Evolutionary conservation across 2,113 vertebrate genomes (phyloP), one percentile per base, ranked within the genome.

Genomic region (Thoracochromis brauschi): DNA sequence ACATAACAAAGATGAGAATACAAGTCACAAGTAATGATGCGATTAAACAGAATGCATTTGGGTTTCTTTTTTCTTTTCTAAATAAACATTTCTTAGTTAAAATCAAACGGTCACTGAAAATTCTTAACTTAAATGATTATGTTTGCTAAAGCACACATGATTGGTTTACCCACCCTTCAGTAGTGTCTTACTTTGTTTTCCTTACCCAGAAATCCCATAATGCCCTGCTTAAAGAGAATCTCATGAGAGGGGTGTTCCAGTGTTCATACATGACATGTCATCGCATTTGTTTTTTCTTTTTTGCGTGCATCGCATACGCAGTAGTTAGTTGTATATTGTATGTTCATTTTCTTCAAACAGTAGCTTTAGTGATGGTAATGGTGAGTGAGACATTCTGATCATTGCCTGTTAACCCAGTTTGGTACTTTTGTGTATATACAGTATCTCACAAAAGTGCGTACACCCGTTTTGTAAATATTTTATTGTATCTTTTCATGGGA

Each of bases 211-310:
- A 58, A 81, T 68, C 53, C 47, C 65, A 53, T 24, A 58, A 71
- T 82, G 42, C 3, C 40, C 4, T 13, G 82, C 85, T 38, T 11
- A 75, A 81, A 54, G 42, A 81, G 53, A 24, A 33, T 80, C 38
- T 82, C 33, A 45, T n/a, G 14, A 73, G 57, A 42, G 19, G 14
- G 45, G 17, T 9, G 17, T 49, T 63, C 12, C 79, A 17, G 31
- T 63, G 58, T 40, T 86, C 19, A 45, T 42, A 78, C 73, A 65
- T 54, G 45, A 73, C 68, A 29, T 80, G 85, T 21, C 33, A 38
- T 1, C 0, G 4, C 19, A 38, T 2, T 65, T 42, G 35, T 24
- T 53, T 4, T 35, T 54, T 5, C 0, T 75, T 75, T 47, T 47
- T 47, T 49, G 71, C 1, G 6, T 58, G 10, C 35, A 57, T 57